Evolutionary conservation across 1,140 invertebrate genomes (phyloP).

Genomic region (Tenebrio molitor): DNA sequence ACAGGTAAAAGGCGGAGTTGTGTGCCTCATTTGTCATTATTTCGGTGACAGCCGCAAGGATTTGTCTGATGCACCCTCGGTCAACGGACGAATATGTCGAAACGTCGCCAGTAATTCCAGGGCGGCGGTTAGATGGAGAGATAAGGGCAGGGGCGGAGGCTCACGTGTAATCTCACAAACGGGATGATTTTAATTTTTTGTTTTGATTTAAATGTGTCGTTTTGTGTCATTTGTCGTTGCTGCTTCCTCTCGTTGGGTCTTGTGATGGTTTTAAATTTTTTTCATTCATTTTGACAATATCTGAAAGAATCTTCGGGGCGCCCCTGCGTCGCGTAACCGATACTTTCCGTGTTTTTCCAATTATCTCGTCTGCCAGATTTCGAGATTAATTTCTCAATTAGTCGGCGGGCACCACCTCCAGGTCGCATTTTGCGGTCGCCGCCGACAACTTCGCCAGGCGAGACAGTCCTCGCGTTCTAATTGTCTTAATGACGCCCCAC

Average conservation of each 20-base stretch:
- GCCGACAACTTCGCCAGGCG: no score
- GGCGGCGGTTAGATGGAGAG: neutral
- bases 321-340: no score
- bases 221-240: no score
- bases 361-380: neutral
- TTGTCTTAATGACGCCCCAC: neutral
- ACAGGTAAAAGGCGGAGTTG: constrained; percentile 33
- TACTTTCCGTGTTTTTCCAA: neutral
- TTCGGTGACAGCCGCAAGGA: constrained; percentile 19
- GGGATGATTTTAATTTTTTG: no score
- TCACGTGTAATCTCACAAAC: no score
- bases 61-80: neutral
- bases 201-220: no score
- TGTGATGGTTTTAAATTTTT: no score
- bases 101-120: neutral
- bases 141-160: neutral
- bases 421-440: neutral
- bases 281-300: no score
- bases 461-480: no score
- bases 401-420: neutral
- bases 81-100: neutral
- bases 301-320: no score
- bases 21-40: constrained; percentile 7
- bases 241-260: no score
- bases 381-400: neutral